phyloP scores from a whole-genome alignment of 2,113 vertebrate genomes.

The Serinus canaria region DNA sequence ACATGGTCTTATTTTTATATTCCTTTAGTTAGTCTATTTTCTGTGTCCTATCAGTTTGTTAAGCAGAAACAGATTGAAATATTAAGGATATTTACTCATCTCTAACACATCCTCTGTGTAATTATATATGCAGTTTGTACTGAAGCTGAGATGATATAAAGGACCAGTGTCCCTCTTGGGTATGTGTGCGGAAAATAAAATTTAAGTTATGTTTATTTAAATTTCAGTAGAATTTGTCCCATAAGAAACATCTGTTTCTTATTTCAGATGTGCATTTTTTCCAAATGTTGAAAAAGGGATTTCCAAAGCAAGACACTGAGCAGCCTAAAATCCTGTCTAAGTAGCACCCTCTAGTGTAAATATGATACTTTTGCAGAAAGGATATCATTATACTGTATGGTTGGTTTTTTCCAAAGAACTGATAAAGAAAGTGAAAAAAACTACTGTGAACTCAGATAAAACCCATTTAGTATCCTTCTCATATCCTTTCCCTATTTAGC shows the following conservation, averaged over 20 bases:
- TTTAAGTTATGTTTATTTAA: neutral
- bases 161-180: neutral
- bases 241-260: neutral
- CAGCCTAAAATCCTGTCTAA: neutral
- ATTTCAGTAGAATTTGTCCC: neutral
- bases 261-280: neutral
- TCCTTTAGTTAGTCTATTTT: neutral
- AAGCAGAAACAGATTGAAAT: neutral
- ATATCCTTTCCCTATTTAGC: neutral
- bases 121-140: neutral
- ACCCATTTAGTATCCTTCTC: neutral
- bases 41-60: neutral
- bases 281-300: neutral
- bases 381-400: neutral
- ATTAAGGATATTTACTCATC: neutral
- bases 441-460: neutral
- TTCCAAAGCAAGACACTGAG: neutral
- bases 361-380: neutral
- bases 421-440: neutral
- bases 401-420: neutral
- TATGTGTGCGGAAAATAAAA: neutral
- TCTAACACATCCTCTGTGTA: neutral
- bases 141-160: neutral
- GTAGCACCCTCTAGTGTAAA: slow-evolving; percentile 37
- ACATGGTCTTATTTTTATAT: neutral